These are phyloP conservation scores for Axea sp. DNA, from an alignment of 2,888 invertebrate genomes.

Conservation along the genomic window DNA sequence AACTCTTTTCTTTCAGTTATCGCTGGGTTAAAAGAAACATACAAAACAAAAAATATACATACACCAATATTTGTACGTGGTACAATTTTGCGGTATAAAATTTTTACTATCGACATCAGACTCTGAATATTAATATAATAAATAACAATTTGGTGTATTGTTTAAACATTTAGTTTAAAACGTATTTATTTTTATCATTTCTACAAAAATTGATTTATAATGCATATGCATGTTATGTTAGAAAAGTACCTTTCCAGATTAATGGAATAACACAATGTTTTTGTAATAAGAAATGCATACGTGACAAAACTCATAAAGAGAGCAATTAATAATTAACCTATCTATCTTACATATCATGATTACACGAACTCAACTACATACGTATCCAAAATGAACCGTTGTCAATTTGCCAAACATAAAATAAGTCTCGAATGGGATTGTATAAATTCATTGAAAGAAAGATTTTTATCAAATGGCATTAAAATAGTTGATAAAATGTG, in stretches of 20 bases:
- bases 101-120: too few species aligned
- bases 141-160: too few species aligned
- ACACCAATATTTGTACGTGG: too few species aligned
- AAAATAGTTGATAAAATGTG: constrained; percentile 7
- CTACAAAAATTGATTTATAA: too few species aligned
- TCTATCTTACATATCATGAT: constrained; percentile 26
- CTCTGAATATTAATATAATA: too few species aligned
- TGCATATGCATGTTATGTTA: too few species aligned
- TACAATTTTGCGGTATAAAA: constrained; percentile 7
- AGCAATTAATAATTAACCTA: constrained; percentile 38
- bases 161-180: too few species aligned
- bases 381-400: constrained; percentile 10
- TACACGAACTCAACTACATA: constrained; percentile 27
- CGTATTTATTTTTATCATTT: too few species aligned
- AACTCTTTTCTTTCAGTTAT: constrained; percentile 30
- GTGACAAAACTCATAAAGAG: constrained; percentile 34
- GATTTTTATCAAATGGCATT: constrained; percentile 30
- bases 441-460: constrained; percentile 10
- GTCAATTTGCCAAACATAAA: constrained; percentile 43
- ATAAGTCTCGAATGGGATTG: constrained; percentile 27
- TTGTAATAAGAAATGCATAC: too few species aligned
- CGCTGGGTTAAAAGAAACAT: constrained; percentile 12
- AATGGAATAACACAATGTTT: too few species aligned
- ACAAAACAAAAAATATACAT: neutral
- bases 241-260: too few species aligned